Conservation (phyloP, 2,888 invertebrate species). For the Platypus cylindrus region DNA sequence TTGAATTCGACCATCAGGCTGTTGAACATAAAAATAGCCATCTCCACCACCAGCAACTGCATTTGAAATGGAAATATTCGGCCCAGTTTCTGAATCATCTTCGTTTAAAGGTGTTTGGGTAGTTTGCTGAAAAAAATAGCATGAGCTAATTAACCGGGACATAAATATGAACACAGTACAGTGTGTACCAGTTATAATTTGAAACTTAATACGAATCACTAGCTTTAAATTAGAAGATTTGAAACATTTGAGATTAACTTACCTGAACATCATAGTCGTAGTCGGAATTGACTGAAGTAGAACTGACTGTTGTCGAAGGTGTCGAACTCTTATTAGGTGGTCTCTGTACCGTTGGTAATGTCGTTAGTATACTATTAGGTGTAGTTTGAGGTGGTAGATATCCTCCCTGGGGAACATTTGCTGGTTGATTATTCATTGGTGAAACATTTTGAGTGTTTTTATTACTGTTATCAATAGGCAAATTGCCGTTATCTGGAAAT, state of each 20-base stretch:
- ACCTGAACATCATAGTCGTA: slow-evolving; percentile 10
- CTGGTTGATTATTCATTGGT: slow-evolving; percentile 1
- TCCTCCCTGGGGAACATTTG: slow-evolving; percentile 1
- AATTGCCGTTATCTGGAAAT: too few relatives aligned
- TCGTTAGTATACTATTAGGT: too few relatives aligned
- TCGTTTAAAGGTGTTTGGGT: slow-evolving; percentile 5
- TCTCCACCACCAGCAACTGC: slow-evolving; percentile 16
- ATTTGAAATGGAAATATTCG: slow-evolving; percentile 19
- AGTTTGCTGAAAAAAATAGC: slow-evolving; percentile 3
- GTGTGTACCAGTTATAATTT: too few relatives aligned
- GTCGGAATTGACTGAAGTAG: slow-evolving; percentile 4
- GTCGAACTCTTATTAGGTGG: slow-evolving; percentile 1
- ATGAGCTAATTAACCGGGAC: too few relatives aligned
- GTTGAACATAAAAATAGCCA: slow-evolving; percentile 18
- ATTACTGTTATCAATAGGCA: neutral
- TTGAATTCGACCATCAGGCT: slow-evolving; percentile 22
- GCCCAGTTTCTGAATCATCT: slow-evolving; percentile 9
- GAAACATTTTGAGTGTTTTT: neutral
- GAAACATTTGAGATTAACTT: neutral
- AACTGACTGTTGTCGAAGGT: slow-evolving; percentile 1
- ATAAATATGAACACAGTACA: too few relatives aligned
- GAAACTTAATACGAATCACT: too few relatives aligned
- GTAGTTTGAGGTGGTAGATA: slow-evolving; percentile 7
- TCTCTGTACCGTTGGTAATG: neutral
- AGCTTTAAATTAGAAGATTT: too few relatives aligned